Percentiles rank a stretch among this genome's conserved stretches.
phyloP scores from a whole-genome alignment of 37 sponge, comb jelly and placozoan genomes.

The Tethya wilhelma region DNA sequence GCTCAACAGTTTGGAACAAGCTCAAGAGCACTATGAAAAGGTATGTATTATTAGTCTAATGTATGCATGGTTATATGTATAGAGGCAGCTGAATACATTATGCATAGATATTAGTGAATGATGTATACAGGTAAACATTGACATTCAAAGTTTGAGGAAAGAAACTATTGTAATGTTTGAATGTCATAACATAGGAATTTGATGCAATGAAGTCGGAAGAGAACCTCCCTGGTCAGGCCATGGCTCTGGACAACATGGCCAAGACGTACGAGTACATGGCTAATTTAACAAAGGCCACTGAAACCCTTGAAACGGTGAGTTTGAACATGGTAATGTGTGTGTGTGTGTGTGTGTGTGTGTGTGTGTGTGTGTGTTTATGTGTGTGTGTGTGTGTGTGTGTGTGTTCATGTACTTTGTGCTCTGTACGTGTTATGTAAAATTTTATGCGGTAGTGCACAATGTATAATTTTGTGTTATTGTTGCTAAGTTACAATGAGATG shows the following conservation, averaged over 20 bases:
- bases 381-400: not conserved
- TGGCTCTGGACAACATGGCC: constrained; percentile 75
- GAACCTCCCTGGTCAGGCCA: constrained; percentile 59
- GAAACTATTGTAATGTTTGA: not conserved
- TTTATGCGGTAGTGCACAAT: too few relatives aligned
- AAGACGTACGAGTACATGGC: constrained; percentile 59
- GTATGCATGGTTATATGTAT: not conserved
- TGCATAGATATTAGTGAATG: too few relatives aligned
- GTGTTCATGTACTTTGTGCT: too few relatives aligned
- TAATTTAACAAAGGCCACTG: constrained; percentile 56
- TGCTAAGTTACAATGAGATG: too few relatives aligned
- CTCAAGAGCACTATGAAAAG: constrained; percentile 71
- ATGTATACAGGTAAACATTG: too few relatives aligned
- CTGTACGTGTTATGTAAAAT: too few relatives aligned
- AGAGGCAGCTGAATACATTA: not conserved
- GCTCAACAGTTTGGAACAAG: constrained; percentile 59
- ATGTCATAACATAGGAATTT: constrained; percentile 38
- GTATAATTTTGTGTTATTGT: too few relatives aligned
- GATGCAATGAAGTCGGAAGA: constrained; percentile 39
- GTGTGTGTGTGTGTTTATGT: not conserved
- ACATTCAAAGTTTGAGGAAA: not conserved
- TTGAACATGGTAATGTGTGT: not conserved
- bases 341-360: not conserved
- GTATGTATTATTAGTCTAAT: constrained; percentile 17
- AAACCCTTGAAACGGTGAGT: constrained; percentile 61